Evolutionary conservation across 2,113 vertebrate genomes (phyloP).

Genomic region (Mastomys coucha): DNA sequence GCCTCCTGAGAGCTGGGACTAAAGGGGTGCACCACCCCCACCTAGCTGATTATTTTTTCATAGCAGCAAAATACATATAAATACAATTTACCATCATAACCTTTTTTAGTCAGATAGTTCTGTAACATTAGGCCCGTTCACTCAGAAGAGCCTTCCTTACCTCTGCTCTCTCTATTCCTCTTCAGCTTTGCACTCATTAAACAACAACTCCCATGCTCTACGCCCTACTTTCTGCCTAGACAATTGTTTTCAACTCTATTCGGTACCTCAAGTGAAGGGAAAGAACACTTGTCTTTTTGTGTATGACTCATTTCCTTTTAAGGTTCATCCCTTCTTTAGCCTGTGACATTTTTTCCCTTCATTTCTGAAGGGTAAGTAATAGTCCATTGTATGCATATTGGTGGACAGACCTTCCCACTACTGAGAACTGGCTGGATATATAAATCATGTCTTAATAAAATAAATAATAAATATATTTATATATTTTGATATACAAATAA

Average conservation of each 20-base stretch:
- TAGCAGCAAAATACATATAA: neutral
- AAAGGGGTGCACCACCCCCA: neutral
- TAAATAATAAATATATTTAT: too few species aligned
- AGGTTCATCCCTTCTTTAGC: neutral
- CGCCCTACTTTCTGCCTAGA: neutral
- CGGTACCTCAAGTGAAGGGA: neutral
- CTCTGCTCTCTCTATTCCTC: neutral
- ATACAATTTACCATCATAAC: neutral
- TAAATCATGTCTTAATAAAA: neutral
- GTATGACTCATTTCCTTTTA: slow-evolving; percentile 10
- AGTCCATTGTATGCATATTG: neutral
- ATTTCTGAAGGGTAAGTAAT: neutral
- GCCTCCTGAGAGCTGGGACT: neutral
- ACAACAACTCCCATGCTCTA: neutral
- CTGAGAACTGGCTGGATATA: neutral
- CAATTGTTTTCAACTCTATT: neutral
- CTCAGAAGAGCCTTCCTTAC: neutral
- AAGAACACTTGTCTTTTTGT: neutral
- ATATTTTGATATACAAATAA: too few species aligned
- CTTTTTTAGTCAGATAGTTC: too few species aligned
- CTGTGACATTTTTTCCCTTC: neutral
- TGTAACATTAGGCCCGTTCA: too few species aligned
- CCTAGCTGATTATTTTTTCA: neutral
- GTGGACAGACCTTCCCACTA: neutral
- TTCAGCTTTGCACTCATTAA: neutral